A percentile compares a stretch with the other conserved stretches of the same genome.
These are phyloP conservation scores for Blera fallax DNA, from an alignment of 2,888 invertebrate species.

Conservation along the genomic window DNA sequence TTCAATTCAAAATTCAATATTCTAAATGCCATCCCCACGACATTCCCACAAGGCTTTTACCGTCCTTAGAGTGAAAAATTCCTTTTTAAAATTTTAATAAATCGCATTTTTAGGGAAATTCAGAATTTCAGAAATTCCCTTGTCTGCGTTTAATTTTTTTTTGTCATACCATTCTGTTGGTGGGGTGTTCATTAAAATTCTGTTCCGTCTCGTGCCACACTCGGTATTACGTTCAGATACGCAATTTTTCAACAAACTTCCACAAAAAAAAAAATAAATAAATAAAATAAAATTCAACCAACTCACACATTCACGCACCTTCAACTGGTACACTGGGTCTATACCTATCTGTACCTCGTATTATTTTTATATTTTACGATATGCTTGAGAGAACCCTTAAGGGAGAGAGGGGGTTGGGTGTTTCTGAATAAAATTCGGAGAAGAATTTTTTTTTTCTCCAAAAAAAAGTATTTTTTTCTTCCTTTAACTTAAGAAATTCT, in stretches of 20 bases:
- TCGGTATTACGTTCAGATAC: slow-evolving; percentile 12
- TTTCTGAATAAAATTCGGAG: slow-evolving; percentile 49
- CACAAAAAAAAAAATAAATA: slow-evolving; percentile 10
- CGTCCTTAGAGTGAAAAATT: not conserved
- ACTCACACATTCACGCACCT: slow-evolving; percentile 47
- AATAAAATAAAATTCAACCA: slow-evolving; percentile 14
- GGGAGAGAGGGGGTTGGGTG: not conserved
- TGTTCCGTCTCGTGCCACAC: slow-evolving; percentile 34
- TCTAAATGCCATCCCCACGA: not conserved
- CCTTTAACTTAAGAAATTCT: slow-evolving; percentile 59
- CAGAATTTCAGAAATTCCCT: not conserved
- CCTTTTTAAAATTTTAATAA: slow-evolving; percentile 24
- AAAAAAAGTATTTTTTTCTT: slow-evolving; percentile 41
- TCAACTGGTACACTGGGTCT: slow-evolving; percentile 33
- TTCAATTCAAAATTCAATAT: not conserved
- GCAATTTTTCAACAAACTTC: slow-evolving; percentile 38
- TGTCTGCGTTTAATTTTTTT: not conserved
- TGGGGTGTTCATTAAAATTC: slow-evolving; percentile 54
- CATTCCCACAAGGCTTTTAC: not conserved
- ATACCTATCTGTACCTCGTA: slow-evolving; percentile 32
- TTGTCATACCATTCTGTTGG: not conserved
- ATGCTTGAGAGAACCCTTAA: slow-evolving; percentile 58
- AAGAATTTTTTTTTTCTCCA: slow-evolving; percentile 35
- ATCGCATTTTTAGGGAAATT: slow-evolving; percentile 25
- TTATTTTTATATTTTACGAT: slow-evolving; percentile 70